A percentile compares a stretch with the other conserved stretches of the same genome.
Evolutionary conservation across 2,797 vertebrate genomes (phyloP).

Genomic region (Acomys russatus): DNA sequence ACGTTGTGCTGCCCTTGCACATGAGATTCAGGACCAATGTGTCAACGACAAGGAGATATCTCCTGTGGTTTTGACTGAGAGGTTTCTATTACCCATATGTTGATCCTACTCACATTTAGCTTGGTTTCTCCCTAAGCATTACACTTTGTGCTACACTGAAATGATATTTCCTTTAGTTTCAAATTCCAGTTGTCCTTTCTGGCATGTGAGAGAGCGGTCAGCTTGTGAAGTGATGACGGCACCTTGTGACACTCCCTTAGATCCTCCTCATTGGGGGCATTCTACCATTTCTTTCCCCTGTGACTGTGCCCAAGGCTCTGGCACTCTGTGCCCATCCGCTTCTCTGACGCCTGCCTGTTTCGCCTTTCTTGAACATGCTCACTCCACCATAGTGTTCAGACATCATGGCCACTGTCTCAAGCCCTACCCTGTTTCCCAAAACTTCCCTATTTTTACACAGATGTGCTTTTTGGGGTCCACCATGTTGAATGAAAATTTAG

Average conservation of each 20-base stretch:
- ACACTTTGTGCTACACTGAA: background rate
- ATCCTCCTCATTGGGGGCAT: background rate
- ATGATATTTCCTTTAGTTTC: conserved; percentile 16
- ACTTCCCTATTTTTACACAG: background rate
- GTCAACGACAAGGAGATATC: conserved; percentile 4
- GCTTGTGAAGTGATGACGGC: background rate
- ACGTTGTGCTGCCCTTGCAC: background rate
- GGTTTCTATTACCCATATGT: background rate
- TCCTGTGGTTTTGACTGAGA: conserved; percentile 21
- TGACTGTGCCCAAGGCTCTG: background rate
- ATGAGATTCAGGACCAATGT: conserved; percentile 27
- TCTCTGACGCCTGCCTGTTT: background rate
- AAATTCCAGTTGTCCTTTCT: conserved; percentile 38
- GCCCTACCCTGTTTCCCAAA: background rate
- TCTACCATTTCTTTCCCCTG: background rate
- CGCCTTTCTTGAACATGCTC: background rate
- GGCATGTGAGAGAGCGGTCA: background rate
- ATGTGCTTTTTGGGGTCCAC: background rate
- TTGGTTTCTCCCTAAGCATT: conserved; percentile 31
- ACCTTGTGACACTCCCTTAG: background rate
- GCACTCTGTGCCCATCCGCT: background rate
- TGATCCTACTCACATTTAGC: background rate
- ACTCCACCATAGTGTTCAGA: background rate
- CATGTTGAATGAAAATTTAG: background rate
- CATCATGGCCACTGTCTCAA: background rate